phyloP scores from a whole-genome alignment of 1,140 invertebrate species.

The Geopemphigus sp. region DNA sequence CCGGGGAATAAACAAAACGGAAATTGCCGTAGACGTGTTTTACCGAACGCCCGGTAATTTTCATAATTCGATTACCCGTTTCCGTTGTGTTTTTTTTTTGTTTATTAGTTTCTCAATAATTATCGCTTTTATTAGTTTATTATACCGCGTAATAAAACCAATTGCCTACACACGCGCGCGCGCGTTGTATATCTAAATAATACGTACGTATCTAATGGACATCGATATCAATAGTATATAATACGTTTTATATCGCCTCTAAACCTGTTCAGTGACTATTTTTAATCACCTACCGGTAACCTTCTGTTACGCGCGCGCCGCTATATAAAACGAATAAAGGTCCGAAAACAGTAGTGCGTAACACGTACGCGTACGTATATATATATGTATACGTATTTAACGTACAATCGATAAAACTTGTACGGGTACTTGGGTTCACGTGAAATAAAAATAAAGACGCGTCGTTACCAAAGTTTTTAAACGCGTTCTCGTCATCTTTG shows the following conservation, averaged over 20 bases:
- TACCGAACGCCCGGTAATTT: constrained; percentile 13
- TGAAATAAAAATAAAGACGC: not conserved
- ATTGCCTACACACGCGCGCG: not conserved
- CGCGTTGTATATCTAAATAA: not conserved
- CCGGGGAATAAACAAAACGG: not conserved
- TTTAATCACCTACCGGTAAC: constrained; percentile 32
- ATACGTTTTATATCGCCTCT: too few relatives aligned
- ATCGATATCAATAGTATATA: constrained; percentile 25
- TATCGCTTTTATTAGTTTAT: constrained; percentile 29
- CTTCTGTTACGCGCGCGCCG: not conserved
- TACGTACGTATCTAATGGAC: not conserved
- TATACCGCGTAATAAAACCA: constrained; percentile 34
- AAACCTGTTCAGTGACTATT: constrained; percentile 32
- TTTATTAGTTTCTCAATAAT: constrained; percentile 8
- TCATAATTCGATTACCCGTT: constrained; percentile 14
- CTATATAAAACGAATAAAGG: constrained; percentile 28
- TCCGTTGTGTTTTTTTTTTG: too few relatives aligned
- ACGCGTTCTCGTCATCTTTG: too few relatives aligned
- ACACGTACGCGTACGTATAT: not conserved
- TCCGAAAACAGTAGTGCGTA: constrained; percentile 23
- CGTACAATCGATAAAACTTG: too few relatives aligned
- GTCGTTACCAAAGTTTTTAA: too few relatives aligned
- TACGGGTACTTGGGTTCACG: too few relatives aligned
- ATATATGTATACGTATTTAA: too few relatives aligned
- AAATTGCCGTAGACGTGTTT: constrained; percentile 12